Evolutionary conservation across 1,140 invertebrate genomes (phyloP).

Genomic region (Fopius arisanus): DNA sequence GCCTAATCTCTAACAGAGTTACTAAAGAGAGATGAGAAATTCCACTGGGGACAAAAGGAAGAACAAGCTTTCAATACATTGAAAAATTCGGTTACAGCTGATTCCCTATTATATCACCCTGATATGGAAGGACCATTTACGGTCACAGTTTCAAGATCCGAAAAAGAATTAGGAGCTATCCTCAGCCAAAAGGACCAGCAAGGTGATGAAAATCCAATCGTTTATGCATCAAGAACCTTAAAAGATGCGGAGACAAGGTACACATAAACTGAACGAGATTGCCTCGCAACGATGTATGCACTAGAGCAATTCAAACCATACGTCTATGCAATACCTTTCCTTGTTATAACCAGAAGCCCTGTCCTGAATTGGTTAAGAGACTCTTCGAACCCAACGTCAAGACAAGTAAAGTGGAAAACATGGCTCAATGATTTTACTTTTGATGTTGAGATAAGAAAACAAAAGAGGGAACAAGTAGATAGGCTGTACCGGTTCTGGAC

Average conservation of each 20-base stretch:
- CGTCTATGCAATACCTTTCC: conserved; percentile 60
- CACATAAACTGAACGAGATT: conserved; percentile 46
- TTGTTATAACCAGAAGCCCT: conserved; percentile 60
- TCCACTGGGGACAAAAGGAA: too few relatives aligned
- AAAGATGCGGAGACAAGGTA: conserved; percentile 45
- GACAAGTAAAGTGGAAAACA: background rate
- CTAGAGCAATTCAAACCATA: conserved; percentile 62
- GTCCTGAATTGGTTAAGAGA: conserved; percentile 58
- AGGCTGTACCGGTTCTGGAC: too few relatives aligned
- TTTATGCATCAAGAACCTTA: conserved; percentile 36
- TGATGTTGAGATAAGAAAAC: background rate
- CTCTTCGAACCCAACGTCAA: background rate
- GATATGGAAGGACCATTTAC: too few relatives aligned
- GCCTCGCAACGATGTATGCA: conserved; percentile 54
- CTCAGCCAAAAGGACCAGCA: too few relatives aligned
- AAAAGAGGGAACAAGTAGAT: background rate
- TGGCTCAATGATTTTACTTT: background rate
- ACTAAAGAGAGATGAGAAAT: too few relatives aligned
- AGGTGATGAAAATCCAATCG: conserved; percentile 34
- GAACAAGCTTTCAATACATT: too few relatives aligned
- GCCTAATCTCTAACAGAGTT: too few relatives aligned
- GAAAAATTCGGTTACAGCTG: too few relatives aligned
- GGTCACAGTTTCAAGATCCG: too few relatives aligned
- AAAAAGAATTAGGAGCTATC: too few relatives aligned
- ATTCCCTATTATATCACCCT: too few relatives aligned